Percentiles rank a stretch among this genome's conserved stretches.
Conservation (phyloP, 2,797 vertebrate species). For the Fratercula arctica region DNA sequence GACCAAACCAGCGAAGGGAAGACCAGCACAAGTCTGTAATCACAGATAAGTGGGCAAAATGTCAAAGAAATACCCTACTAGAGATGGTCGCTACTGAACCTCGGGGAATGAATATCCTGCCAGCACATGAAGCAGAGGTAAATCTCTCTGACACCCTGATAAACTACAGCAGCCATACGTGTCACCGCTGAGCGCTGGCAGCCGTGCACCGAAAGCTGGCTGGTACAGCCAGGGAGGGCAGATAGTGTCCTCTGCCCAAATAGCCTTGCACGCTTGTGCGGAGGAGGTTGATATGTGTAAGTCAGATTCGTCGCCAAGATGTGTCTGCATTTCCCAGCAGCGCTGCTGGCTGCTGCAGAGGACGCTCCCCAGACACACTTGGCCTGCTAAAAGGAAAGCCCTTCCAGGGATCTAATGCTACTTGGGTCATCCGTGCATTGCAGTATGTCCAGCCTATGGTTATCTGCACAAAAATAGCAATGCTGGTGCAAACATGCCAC, state of each 20-base stretch:
- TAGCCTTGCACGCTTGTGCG: background rate
- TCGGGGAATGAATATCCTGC: background rate
- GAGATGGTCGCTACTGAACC: background rate
- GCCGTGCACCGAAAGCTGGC: background rate
- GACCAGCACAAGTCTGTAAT: background rate
- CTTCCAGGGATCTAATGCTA: background rate
- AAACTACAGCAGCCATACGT: background rate
- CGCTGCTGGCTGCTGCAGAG: background rate
- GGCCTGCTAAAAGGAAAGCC: background rate
- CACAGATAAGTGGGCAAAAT: slow-evolving; percentile 6
- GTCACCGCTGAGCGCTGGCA: background rate
- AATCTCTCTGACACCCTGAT: slow-evolving; percentile 13
- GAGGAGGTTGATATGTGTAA: background rate
- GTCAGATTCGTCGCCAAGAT: background rate
- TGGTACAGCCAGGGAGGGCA: background rate
- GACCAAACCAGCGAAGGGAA: background rate
- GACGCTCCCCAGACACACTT: background rate
- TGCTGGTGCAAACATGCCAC: background rate
- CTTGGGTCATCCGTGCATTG: fast-evolving
- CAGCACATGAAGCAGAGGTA: slow-evolving; percentile 8
- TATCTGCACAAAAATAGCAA: background rate
- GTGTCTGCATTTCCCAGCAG: background rate
- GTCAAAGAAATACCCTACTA: background rate
- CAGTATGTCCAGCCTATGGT: background rate
- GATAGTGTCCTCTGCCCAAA: background rate